phyloP scores from a whole-genome alignment of 2,888 invertebrate species.

The Dryocosmus kuriphilus region DNA sequence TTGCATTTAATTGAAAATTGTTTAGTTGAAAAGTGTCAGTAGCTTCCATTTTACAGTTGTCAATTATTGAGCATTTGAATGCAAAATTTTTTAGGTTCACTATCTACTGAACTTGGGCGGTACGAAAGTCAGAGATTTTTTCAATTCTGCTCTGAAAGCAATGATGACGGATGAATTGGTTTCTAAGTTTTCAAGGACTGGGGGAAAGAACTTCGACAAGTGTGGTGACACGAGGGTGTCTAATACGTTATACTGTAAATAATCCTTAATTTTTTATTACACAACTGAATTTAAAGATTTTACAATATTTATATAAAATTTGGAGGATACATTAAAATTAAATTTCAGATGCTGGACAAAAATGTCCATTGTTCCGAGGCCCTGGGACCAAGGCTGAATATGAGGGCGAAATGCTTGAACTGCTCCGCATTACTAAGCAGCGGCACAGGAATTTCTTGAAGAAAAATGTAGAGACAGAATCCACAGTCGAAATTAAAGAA shows the following conservation, averaged over 20 bases:
- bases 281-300: neutral
- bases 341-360: neutral
- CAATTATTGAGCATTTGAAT: no score
- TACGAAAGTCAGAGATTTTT: no score
- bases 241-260: neutral
- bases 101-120: neutral
- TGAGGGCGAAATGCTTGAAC: no score
- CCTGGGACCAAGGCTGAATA: no score
- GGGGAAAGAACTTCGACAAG: neutral
- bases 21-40: no score
- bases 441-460: no score
- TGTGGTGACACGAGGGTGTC: neutral
- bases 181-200: neutral
- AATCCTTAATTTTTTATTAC: neutral
- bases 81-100: neutral
- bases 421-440: no score
- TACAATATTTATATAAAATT: neutral
- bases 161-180: constrained; percentile 4
- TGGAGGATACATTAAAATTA: constrained; percentile 17
- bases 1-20: no score
- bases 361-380: neutral
- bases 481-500: no score
- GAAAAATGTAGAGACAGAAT: no score
- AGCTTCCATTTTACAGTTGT: no score
- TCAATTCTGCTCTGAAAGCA: neutral